phyloP scores from a whole-genome alignment of 2,113 vertebrate species.

The Acanthisitta chloris region DNA sequence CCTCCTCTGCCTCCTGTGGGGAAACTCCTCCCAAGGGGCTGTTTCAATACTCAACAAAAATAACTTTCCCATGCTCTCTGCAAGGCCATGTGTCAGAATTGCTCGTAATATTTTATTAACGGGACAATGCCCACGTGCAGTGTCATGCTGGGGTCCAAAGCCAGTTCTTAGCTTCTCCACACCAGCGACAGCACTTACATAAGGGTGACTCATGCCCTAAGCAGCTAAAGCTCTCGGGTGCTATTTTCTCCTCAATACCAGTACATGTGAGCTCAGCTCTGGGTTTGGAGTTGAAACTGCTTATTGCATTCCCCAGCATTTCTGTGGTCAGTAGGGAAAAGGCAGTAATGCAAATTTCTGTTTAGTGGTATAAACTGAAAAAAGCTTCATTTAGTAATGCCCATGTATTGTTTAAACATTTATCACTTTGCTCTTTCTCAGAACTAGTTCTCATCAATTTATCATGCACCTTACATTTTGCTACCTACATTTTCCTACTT shows the following conservation, averaged over 20 bases:
- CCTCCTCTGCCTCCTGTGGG: rapidly evolving
- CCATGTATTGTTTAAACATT: slow-evolving; percentile 60
- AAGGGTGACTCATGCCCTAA: not conserved
- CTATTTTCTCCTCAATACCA: not conserved
- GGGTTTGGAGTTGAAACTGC: not conserved
- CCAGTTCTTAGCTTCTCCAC: not conserved
- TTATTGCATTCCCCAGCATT: not conserved
- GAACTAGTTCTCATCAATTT: slow-evolving; percentile 65
- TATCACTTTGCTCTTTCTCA: slow-evolving; percentile 43
- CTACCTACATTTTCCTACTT: slow-evolving; percentile 19
- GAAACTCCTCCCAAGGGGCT: not conserved
- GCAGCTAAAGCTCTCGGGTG: not conserved
- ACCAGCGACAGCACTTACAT: not conserved
- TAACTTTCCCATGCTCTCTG: not conserved
- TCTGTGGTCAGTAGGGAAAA: not conserved
- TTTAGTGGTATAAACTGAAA: not conserved
- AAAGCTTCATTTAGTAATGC: slow-evolving; percentile 10
- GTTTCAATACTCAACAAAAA: not conserved
- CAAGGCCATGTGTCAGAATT: not conserved
- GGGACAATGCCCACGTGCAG: not conserved
- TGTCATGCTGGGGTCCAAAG: not conserved
- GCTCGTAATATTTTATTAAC: not conserved
- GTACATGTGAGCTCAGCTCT: not conserved
- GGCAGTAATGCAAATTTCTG: not conserved
- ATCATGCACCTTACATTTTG: slow-evolving; percentile 41